These are phyloP conservation scores for Psammodynastes pulverulentus DNA, from an alignment of 2,113 vertebrate species.

Conservation along the genomic window DNA sequence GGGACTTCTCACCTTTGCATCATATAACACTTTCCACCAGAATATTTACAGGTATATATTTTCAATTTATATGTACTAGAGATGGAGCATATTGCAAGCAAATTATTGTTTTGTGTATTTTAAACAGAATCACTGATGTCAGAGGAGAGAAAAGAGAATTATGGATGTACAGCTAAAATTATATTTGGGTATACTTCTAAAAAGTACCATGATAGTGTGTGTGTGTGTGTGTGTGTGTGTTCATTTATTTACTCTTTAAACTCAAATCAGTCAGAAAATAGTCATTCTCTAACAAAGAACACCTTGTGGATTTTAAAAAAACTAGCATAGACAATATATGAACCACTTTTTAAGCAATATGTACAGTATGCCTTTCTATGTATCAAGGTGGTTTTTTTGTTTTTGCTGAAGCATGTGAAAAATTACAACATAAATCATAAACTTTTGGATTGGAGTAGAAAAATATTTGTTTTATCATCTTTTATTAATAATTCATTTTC, in stretches of 20 bases:
- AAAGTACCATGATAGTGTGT: too few relatives aligned
- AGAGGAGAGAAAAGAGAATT: neutral
- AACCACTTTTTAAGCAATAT: neutral
- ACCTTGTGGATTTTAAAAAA: neutral
- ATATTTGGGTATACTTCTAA: too few relatives aligned
- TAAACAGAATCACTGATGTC: neutral
- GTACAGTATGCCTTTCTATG: neutral
- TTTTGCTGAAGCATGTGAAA: neutral
- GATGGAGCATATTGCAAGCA: neutral
- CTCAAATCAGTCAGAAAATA: neutral
- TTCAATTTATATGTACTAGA: neutral
- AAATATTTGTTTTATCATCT: neutral
- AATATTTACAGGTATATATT: slow-evolving; percentile 77
- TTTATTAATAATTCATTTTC: neutral
- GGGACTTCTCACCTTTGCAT: slow-evolving; percentile 79
- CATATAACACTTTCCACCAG: slow-evolving; percentile 81
- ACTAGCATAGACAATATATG: neutral
- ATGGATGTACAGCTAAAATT: neutral
- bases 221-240: too few relatives aligned
- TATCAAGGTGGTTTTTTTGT: neutral
- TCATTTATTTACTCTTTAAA: too few relatives aligned
- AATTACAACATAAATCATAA: neutral
- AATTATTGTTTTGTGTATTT: neutral
- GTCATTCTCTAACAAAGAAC: neutral
- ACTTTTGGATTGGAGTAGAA: neutral